These are phyloP conservation scores for Ammodytes dubius DNA, from an alignment of 2,113 vertebrate genomes.

Conservation along the genomic window DNA sequence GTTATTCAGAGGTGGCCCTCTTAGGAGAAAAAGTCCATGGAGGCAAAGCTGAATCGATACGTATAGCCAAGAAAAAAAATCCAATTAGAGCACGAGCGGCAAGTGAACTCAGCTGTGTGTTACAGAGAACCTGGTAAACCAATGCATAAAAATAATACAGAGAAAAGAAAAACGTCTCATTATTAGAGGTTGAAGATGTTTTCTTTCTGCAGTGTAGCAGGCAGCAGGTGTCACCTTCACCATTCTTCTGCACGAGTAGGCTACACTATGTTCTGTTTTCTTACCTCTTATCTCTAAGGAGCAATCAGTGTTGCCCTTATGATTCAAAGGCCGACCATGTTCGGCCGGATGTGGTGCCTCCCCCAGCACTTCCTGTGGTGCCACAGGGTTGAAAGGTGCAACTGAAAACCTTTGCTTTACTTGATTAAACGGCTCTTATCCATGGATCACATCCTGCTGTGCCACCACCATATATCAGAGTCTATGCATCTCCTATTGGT, in stretches of 20 bases:
- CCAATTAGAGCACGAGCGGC: constrained; percentile 22
- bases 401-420: constrained; percentile 32
- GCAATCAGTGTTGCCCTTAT: constrained; percentile 17
- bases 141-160: not conserved
- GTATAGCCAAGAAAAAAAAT: not conserved
- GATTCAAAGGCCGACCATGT: constrained; percentile 20
- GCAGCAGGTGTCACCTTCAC: constrained; percentile 41
- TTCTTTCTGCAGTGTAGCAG: not conserved
- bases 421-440: constrained; percentile 6
- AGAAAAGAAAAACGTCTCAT: not conserved
- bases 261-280: not conserved
- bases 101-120: not conserved
- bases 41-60: not conserved
- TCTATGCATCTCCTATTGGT: not conserved
- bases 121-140: not conserved
- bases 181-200: not conserved
- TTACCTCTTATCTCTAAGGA: constrained; percentile 3
- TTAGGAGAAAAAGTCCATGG: not conserved
- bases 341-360: constrained; percentile 69
- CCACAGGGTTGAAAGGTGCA: constrained; percentile 39
- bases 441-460: constrained; percentile 14
- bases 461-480: not conserved
- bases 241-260: not conserved
- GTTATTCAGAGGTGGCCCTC: constrained; percentile 4
- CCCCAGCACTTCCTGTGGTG: constrained; percentile 61